Percentiles rank a stretch among this genome's conserved stretches.
phyloP scores from a whole-genome alignment of 2,888 invertebrate species.

The Formica aserva region DNA sequence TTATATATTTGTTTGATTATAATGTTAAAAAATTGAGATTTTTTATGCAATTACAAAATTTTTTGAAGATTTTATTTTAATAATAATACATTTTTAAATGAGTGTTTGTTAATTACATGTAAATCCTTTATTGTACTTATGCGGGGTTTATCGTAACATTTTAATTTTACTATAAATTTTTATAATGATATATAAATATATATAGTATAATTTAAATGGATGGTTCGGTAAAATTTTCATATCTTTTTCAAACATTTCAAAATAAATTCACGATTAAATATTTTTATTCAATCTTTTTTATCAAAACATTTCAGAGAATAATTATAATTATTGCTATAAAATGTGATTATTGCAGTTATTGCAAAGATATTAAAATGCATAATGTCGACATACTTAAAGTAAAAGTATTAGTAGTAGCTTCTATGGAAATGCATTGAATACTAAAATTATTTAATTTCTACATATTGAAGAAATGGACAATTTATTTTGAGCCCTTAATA shows the following conservation, averaged over 20 bases:
- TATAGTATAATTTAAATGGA: neutral
- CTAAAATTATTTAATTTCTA: conserved; percentile 25
- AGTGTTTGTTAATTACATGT: neutral
- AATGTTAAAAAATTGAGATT: neutral
- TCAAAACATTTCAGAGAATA: neutral
- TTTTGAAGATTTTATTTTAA: neutral
- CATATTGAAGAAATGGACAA: neutral
- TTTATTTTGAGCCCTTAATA: conserved; percentile 8
- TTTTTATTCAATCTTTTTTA: neutral
- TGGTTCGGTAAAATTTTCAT: neutral
- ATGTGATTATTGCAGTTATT: neutral
- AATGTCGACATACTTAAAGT: conserved; percentile 6
- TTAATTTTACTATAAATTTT: conserved; percentile 29
- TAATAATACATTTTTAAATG: neutral
- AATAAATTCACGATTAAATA: neutral
- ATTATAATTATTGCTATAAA: conserved; percentile 18
- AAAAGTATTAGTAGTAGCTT: conserved; percentile 1
- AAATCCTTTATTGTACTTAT: conserved; percentile 16
- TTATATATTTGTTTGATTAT: conserved; percentile 8
- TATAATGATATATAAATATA: neutral
- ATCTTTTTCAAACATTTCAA: neutral
- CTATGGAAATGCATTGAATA: conserved; percentile 31
- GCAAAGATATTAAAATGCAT: neutral
- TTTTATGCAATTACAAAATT: neutral
- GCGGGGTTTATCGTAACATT: conserved; percentile 9